Conservation (phyloP, 2,888 invertebrate species). For the Lobophora halterata region DNA sequence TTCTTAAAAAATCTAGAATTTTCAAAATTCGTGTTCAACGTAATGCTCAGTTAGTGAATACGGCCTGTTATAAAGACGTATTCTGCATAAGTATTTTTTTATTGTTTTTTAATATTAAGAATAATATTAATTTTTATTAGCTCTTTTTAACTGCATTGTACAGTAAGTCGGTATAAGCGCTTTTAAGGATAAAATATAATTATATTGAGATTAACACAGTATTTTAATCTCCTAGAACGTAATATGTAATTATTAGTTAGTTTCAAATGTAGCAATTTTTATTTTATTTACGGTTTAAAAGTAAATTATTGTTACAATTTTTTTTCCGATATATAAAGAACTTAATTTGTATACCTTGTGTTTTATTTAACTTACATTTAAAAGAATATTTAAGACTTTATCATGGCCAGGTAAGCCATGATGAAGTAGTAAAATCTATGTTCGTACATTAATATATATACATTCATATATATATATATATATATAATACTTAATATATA, state of each 20-base stretch:
- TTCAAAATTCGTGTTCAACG: too few species aligned
- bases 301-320: conserved; percentile 77
- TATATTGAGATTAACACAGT: conserved; percentile 54
- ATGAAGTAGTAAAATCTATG: too few species aligned
- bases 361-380: conserved; percentile 41
- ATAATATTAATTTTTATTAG: conserved; percentile 6
- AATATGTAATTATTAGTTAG: conserved; percentile 12
- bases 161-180: conserved; percentile 7
- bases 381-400: too few species aligned
- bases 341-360: conserved; percentile 63
- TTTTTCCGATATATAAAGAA: conserved; percentile 71
- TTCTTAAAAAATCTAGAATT: too few species aligned
- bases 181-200: conserved; percentile 15
- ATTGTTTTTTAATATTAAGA: conserved; percentile 16
- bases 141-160: conserved; percentile 18
- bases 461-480: too few species aligned
- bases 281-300: conserved; percentile 58
- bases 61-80: too few species aligned
- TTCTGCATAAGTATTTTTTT: too few species aligned
- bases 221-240: conserved; percentile 14
- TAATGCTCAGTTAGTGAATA: too few species aligned
- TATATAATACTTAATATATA: too few species aligned
- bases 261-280: conserved; percentile 49
- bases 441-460: too few species aligned
- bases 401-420: too few species aligned